phyloP scores from a whole-genome alignment of 2,888 invertebrate species.

The Euplexia lucipara region DNA sequence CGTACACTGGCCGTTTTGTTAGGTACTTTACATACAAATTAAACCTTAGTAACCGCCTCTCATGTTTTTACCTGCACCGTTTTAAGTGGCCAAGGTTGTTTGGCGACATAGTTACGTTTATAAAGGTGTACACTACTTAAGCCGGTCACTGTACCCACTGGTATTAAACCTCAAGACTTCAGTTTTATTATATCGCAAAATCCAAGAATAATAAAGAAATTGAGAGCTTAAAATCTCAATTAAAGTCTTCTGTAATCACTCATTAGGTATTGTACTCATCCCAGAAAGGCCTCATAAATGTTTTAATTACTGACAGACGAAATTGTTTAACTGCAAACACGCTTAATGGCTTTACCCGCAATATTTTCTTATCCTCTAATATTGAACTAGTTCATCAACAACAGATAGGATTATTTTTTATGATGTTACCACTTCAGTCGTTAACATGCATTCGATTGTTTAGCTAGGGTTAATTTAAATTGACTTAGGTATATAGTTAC shows the following conservation, averaged over 20 bases:
- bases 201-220: neutral
- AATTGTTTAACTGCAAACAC: neutral
- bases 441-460: no score
- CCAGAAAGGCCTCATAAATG: conserved; percentile 8
- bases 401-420: neutral
- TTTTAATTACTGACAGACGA: conserved; percentile 11
- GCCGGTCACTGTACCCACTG: no score
- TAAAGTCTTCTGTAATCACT: conserved; percentile 1
- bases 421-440: no score
- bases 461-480: no score
- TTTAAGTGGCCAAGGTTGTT: no score
- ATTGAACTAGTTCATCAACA: conserved; percentile 9
- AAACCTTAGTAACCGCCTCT: no score
- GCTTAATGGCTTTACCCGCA: conserved; percentile 7
- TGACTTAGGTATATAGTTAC: no score
- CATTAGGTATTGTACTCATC: conserved; percentile 12
- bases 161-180: neutral
- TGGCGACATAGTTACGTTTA: no score
- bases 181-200: neutral
- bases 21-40: no score
- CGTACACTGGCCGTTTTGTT: no score
- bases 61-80: no score
- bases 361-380: conserved; percentile 14
- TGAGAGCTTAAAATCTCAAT: neutral
- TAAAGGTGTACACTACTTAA: no score